phyloP scores from a whole-genome alignment of 2,797 vertebrate genomes.

The Tapirus indicus region DNA sequence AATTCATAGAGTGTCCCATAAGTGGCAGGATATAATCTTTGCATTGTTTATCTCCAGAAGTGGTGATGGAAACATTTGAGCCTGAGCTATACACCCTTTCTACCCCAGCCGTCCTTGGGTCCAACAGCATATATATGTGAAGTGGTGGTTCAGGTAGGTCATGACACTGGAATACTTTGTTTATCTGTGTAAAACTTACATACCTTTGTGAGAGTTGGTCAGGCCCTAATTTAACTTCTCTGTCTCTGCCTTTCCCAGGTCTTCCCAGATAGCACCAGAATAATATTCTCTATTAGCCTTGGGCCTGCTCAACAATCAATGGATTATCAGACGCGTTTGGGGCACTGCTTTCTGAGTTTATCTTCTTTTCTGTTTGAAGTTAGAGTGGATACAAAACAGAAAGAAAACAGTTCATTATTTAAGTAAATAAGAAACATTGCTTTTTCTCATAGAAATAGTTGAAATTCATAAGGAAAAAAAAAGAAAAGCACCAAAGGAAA shows the following conservation, averaged over 20 bases:
- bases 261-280: background rate
- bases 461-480: background rate
- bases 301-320: background rate
- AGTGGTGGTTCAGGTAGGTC: background rate
- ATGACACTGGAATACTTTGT: background rate
- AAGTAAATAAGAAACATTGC: background rate
- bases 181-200: background rate
- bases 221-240: background rate
- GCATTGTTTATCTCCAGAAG: background rate
- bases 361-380: background rate
- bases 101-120: background rate
- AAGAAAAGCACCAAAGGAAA: background rate
- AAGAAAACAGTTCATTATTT: background rate
- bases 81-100: background rate
- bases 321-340: background rate
- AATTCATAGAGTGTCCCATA: background rate
- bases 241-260: background rate
- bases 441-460: background rate
- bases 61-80: background rate
- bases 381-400: background rate
- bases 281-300: background rate
- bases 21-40: background rate
- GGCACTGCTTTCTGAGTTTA: background rate
- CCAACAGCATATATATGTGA: background rate
- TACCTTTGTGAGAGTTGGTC: background rate